phyloP scores from a whole-genome alignment of 2,113 vertebrate genomes.

The Lampris incognitus region DNA sequence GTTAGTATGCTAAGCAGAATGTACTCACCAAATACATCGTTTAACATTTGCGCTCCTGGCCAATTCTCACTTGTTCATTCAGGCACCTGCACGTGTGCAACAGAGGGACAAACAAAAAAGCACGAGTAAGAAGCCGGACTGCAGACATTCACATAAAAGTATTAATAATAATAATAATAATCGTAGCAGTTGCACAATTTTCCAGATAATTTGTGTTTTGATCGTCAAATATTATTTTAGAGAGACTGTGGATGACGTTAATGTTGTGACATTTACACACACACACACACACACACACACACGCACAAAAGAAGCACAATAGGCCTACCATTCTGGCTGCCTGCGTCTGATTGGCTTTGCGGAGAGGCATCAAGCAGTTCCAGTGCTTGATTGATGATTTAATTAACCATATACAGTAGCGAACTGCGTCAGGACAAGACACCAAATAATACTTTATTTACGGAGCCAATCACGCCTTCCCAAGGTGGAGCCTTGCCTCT shows the following conservation, averaged over 20 bases:
- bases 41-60: background rate
- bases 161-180: too few species aligned
- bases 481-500: conserved; percentile 86
- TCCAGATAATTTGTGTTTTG: too few species aligned
- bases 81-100: background rate
- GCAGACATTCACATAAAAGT: too few species aligned
- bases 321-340: conserved; percentile 20
- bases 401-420: conserved; percentile 98
- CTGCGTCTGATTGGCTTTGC: conserved; percentile 88
- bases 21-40: conserved; percentile 26
- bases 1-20: background rate
- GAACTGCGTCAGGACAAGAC: conserved; percentile 82
- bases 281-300: too few species aligned
- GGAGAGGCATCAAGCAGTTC: conserved; percentile 90
- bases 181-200: too few species aligned
- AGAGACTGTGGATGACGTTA: background rate
- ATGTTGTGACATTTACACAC: background rate
- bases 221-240: too few species aligned
- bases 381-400: conserved; percentile 98
- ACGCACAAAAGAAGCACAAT: background rate
- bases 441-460: conserved; percentile 86
- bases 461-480: conserved; percentile 93
- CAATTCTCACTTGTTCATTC: background rate
- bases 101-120: background rate
- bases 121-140: background rate